Conservation (phyloP, 2,797 vertebrate species). For the Acanthopagrus latus region DNA sequence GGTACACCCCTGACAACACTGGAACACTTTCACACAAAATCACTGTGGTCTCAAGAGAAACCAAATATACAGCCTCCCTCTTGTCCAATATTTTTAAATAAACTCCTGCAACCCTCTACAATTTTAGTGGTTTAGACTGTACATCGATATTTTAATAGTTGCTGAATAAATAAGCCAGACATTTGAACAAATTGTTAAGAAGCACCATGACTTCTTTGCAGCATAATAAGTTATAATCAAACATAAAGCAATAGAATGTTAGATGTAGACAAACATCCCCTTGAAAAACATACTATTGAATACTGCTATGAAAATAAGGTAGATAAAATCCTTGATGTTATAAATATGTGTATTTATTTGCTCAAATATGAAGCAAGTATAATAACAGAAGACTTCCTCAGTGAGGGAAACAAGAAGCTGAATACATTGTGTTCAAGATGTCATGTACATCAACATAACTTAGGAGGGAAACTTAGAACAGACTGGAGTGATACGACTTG, state of each 20-base stretch:
- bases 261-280: background rate
- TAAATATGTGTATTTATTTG: slow-evolving; percentile 78
- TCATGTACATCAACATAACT: slow-evolving; percentile 37
- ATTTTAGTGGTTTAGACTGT: too few relatives aligned
- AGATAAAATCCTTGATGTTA: slow-evolving; percentile 34
- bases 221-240: background rate
- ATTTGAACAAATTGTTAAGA: background rate
- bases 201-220: background rate
- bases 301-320: background rate
- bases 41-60: too few relatives aligned
- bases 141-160: too few relatives aligned
- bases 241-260: background rate
- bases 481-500: slow-evolving; percentile 44
- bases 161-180: background rate
- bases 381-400: slow-evolving; percentile 59
- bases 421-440: slow-evolving; percentile 28
- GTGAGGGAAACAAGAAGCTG: slow-evolving; percentile 47
- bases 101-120: too few relatives aligned
- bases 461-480: slow-evolving; percentile 41
- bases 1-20: too few relatives aligned
- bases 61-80: too few relatives aligned
- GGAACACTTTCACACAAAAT: too few relatives aligned
- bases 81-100: too few relatives aligned
- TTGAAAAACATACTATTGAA: background rate
- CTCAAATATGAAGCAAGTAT: slow-evolving; percentile 63